Base-by-base conservation (phyloP, 2,888 invertebrate species). In the Hesperia comma region DNA sequence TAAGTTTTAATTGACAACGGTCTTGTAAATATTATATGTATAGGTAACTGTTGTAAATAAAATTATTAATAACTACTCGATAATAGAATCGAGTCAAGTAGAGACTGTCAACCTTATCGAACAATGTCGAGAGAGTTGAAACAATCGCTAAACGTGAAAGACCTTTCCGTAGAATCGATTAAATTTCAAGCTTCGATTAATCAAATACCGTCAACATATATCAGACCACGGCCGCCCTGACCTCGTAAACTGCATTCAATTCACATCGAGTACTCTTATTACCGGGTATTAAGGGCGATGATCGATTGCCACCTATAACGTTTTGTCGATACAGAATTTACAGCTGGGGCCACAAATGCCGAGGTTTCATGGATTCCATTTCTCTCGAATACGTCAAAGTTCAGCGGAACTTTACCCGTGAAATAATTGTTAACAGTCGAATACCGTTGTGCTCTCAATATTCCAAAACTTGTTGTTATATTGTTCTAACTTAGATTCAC, bases 121-220 rank as follows among this genome's bases (percentile, higher is more conserved):
- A 7, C 19, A 5, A 10, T 32, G 60, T 32, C 33, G 49, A 58
- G 37, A 57, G 57, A 57, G 49, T 60, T 51, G 12, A 63, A 51
- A 63, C 49, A 51, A 63, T 40, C 40, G 37, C 55, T 56, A 46
- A 54, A 60, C 43, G 66, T 60, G 64, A 64, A 58, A 66, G 53
- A 53, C 53, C 54, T 60, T 66, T 55, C 66, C 43, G 54, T 54
- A 26, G 63, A 37, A 54, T 54, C 14, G 33, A 66, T 66, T 66
- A 60, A 60, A 66, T 60, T 66, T 54, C 40, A 43, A 66, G 43
- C 33, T 32, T 60, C 79, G 77, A 85, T 86, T 82, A 80, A 86
- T 86, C 86, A 85, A 80, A 78, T 76, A 76, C 73, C 75, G 76
- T 83, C 82, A 82, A 78, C 80, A 80, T 82, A 69, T 69, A 69